Conservation (phyloP, 2,888 invertebrate species). For the Hypena proboscidalis region DNA sequence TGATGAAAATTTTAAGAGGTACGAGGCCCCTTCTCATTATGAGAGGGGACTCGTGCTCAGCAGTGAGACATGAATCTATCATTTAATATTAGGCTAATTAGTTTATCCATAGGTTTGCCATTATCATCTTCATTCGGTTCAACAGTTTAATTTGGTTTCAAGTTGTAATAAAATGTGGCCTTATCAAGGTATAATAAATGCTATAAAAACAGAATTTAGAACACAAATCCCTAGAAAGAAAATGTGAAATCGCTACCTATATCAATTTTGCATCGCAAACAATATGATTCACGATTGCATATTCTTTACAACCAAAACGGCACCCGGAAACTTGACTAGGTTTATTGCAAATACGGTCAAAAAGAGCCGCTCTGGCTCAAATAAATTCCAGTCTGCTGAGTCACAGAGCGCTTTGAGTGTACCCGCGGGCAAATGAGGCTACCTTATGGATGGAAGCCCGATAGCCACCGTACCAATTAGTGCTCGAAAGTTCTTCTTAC, state of each 20-base stretch:
- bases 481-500: constrained; percentile 6
- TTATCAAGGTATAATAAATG: too few relatives aligned
- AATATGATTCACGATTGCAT: constrained; percentile 9
- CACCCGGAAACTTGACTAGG: constrained; percentile 21
- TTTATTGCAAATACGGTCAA: constrained; percentile 43
- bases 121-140: too few relatives aligned
- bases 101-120: too few relatives aligned
- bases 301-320: constrained; percentile 1
- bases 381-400: constrained; percentile 46
- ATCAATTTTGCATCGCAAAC: too few relatives aligned
- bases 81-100: too few relatives aligned
- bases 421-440: constrained; percentile 37
- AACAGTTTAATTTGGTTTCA: too few relatives aligned
- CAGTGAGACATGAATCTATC: too few relatives aligned
- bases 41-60: too few relatives aligned
- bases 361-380: constrained; percentile 35
- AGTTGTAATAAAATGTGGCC: too few relatives aligned
- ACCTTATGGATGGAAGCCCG: constrained; percentile 22
- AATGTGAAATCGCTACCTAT: neutral
- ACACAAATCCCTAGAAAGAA: constrained; percentile 11
- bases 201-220: too few relatives aligned
- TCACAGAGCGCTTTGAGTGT: constrained; percentile 43
- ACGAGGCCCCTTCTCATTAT: too few relatives aligned
- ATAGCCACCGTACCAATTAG: constrained; percentile 14
- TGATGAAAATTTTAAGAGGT: too few relatives aligned